These are phyloP conservation scores for Eumacrocentrus americanus DNA, from an alignment of 2,888 invertebrate species.

Conservation along the genomic window DNA sequence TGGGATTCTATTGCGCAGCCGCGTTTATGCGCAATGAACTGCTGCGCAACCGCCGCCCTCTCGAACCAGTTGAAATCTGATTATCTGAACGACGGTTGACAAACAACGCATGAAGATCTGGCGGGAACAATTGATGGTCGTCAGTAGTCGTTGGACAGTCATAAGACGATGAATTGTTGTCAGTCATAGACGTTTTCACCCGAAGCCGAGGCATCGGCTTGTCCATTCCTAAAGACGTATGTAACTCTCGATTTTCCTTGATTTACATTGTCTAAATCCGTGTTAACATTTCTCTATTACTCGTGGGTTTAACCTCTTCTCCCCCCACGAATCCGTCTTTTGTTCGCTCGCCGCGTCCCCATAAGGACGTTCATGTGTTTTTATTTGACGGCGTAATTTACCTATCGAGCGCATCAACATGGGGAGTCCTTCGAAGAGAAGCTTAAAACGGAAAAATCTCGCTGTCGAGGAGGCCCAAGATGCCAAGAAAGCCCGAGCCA, in stretches of 20 bases:
- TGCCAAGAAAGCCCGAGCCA: background rate
- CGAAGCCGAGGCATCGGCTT: too few species aligned
- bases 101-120: background rate
- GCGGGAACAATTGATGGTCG: constrained; percentile 1
- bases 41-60: too few species aligned
- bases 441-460: background rate
- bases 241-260: too few species aligned
- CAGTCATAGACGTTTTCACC: background rate
- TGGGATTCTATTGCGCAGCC: too few species aligned
- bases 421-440: background rate
- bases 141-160: background rate
- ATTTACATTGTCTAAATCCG: too few species aligned
- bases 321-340: too few species aligned
- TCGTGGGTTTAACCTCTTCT: too few species aligned
- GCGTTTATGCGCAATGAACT: too few species aligned
- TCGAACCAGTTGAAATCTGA: background rate
- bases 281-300: too few species aligned
- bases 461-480: background rate
- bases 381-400: background rate
- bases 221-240: too few species aligned
- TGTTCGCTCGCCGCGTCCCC: too few species aligned
- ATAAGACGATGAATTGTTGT: background rate
- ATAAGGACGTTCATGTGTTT: background rate
- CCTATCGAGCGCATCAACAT: background rate
- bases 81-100: background rate